Base-by-base conservation (phyloP, 2,797 vertebrate genomes). In the Schizothorax lantsangensis region DNA sequence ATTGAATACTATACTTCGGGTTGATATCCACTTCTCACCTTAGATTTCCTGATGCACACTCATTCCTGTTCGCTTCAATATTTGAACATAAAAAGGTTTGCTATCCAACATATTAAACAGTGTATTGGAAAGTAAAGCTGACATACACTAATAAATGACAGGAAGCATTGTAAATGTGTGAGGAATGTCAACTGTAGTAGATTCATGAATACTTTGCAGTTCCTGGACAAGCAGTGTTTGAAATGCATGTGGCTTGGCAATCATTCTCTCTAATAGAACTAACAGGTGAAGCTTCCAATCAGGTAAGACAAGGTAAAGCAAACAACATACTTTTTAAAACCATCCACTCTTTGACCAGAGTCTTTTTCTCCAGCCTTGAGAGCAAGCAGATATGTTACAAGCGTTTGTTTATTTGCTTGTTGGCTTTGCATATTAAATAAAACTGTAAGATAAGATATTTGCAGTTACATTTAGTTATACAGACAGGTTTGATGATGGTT, bases 141-240 rank as follows among this genome's bases (percentile, higher is more conserved):
- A 30, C 40, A 72, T 17, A 33, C 33, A 84, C 19, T 74, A 83
- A 71, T 17, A 36, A 47, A 43, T 40, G 11, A 15, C 30, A 64
- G 7, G 15, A 54, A 57, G 19, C n/a, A 33, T 30, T 21, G 30
- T 40, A 72, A 79, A 82, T 83, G 79, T 4, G 10, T 26, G 45
- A 11, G 21, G 23, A 74, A 69, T 71, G 30, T 62, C 7, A 52
- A 15, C 47, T 84, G 33, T 89, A 26, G 59, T 71, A 21, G 19
- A 47, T 62, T 33, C 9, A 19, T 47, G 62, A 26, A 45, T 40
- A 9, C n/a, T 66, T n/a, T 69, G 26, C 54, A 72, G 73, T 57
- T 84, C 14, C 78, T 75, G 26, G 38, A 88, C 33, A 86, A 30
- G 62, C 59, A 75, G 45, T 73, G 52, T 73, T 62, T 72, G 62